phyloP scores from a whole-genome alignment of 2,113 vertebrate genomes.

The Microcebus ravelobensis region DNA sequence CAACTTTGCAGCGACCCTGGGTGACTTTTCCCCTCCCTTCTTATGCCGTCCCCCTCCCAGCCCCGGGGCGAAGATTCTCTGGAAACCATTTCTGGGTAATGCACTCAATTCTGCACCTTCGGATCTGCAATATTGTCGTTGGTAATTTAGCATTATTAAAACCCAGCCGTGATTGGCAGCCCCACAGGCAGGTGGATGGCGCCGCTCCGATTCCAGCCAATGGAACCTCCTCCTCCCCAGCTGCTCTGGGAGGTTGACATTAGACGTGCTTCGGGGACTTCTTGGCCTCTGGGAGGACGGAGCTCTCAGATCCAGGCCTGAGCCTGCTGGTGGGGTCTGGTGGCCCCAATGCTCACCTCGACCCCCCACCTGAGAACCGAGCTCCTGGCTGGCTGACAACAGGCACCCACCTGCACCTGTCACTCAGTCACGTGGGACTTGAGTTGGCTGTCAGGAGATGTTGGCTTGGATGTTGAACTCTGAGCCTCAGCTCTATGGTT shows the following conservation, averaged over 20 bases:
- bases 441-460: background rate
- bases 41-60: background rate
- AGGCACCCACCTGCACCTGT: rapidly evolving
- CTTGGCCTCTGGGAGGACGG: background rate
- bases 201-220: background rate
- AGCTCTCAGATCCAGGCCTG: background rate
- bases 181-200: background rate
- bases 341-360: rapidly evolving
- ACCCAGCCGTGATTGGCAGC: background rate
- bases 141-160: background rate
- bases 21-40: too few species aligned
- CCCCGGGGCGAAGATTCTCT: background rate
- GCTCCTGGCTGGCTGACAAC: rapidly evolving
- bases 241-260: background rate
- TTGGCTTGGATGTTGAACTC: background rate
- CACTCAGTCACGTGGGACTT: background rate
- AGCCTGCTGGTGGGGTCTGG: background rate
- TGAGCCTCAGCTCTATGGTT: background rate
- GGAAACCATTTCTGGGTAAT: background rate
- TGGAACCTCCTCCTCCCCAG: rapidly evolving
- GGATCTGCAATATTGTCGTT: background rate
- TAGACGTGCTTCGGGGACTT: rapidly evolving
- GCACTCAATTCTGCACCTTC: background rate
- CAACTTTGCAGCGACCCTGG: rapidly evolving
- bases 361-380: background rate